Evolutionary conservation across 2,888 invertebrate genomes (phyloP), one percentile per base, ranked within the genome.

Genomic region (Coenonympha glycerion): DNA sequence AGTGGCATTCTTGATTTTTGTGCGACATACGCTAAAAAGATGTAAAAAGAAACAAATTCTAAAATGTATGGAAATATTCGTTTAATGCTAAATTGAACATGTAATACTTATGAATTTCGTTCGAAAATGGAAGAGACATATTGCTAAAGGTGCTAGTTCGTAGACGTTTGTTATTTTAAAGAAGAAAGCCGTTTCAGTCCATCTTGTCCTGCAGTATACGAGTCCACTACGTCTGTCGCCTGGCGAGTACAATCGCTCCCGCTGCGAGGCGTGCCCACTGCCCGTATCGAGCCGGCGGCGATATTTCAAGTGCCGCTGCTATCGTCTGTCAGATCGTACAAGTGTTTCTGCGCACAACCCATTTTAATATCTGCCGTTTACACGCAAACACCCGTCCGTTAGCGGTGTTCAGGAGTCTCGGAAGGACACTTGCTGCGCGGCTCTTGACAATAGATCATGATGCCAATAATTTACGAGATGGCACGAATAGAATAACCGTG

Each of bases 281-380:
- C 50, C 42, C 56, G 63, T 81, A 80, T 79, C 80, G 66, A 59
- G 59, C 58, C 49, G 60, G 63, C 65, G 57, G 71, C 75, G 70
- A 79, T 86, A 86, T 81, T 79, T 86, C 80, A 85, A 79, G 58
- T 66, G 68, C 59, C 57, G 53, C 61, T 63, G 70, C 79, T 86
- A 86, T 86, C 85, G 83, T 81, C 79, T 80, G 84, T 85, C 85
- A 82, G 73, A 86, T 83, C 84, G 75, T 71, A 78, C 84, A 81
- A 86, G 83, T 83, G 82, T 84, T 79, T 74, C 78, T 75, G 72
- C 71, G 71, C 68, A 67, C 70, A 71, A 70, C 79, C 79, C 76
- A 84, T 81, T 82, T 84, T 80, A 84, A 83, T 83, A 81, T 80
- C 78, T 77, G 73, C 73, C 65, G 73, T 78, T 74, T 68, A 74